Base-by-base conservation (phyloP, 2,113 vertebrate genomes). In the Vireo altiloquus region DNA sequence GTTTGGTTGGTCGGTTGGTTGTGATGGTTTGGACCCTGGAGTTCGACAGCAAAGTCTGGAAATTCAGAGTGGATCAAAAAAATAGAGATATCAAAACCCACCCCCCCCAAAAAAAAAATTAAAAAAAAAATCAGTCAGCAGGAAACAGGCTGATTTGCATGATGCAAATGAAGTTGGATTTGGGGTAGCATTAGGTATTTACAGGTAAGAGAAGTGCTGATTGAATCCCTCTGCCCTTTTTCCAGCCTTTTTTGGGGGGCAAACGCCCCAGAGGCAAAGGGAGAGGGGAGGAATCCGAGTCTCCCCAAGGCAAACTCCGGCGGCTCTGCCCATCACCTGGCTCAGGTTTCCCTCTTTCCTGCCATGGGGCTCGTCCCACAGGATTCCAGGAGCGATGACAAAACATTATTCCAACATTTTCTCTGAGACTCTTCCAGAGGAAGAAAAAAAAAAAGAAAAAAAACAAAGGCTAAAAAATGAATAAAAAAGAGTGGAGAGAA, bases 261-360 rank as follows among this genome's bases (percentile, higher is more conserved):
- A 80, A 64, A 37, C 0, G 2, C 44, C 74, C 56, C 2, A 2
- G 47, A 81, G 50, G 74, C 47, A 39, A 46, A 72, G 25, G 63
- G 52, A 78, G 47, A 89, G 61, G 28, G 3, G 17, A 88, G 35
- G 71, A 71, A 71, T 87, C 81, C 0, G 16, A 90, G 82, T 69
- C 93, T 97, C 92, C 86, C 92, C 33, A 68, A 96, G 95, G 97
- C 92, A 97, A 97, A 96, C 87, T 83, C 90, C 66, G 54, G 90
- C 46, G 30, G 97, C 97, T 96, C 92, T 93, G 87, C 91, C 96
- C 97, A 78, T 83, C 61, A 86, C 95, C 96, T 95, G 97, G 97
- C 97, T 98, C 97, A 97, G 97, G 35, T 28, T 72, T 82, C 72
- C 68, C 91, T 53, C 46, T 10, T 61, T 39, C 28, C 64, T 6